Evolutionary conservation across 1,140 invertebrate genomes (phyloP).

Genomic region (Meloidogyne floridensis): DNA sequence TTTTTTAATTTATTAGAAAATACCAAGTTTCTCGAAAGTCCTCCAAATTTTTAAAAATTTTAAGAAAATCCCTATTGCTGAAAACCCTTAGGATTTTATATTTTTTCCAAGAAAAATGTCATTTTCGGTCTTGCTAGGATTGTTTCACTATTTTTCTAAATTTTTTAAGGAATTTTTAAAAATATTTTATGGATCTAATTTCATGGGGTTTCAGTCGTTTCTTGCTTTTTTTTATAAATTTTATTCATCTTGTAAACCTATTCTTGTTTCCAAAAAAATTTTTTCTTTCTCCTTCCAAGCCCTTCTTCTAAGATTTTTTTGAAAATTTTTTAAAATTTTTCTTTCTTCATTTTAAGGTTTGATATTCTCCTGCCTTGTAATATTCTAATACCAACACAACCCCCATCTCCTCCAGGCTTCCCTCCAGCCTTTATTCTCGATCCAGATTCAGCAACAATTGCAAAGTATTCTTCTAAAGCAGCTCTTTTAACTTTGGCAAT

Average conservation of each 20-base stretch:
- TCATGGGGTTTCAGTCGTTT: no score
- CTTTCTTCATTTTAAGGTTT: slow-evolving; percentile 42
- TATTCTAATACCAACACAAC: slow-evolving; percentile 23
- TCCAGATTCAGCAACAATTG: slow-evolving; percentile 25
- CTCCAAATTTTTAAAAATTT: no score
- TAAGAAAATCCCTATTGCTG: no score
- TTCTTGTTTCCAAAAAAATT: background rate
- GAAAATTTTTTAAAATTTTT: background rate
- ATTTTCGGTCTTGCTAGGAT: no score
- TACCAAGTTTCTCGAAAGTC: no score
- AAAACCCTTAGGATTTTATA: no score
- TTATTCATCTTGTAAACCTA: no score
- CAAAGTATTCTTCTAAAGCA: slow-evolving; percentile 9
- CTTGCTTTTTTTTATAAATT: no score
- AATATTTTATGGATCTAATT: no score
- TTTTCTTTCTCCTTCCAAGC: background rate
- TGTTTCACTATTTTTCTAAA: no score
- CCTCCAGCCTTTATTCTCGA: slow-evolving; percentile 4
- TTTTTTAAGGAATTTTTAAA: background rate
- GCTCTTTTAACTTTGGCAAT: slow-evolving; percentile 22
- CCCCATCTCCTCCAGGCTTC: background rate
- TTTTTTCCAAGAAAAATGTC: no score
- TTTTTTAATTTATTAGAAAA: no score
- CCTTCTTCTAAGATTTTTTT: background rate
- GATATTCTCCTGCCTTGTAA: slow-evolving; percentile 41